Evolutionary conservation across 2,888 invertebrate species (phyloP).

Genomic region (Gymnoscelis rufifasciata): DNA sequence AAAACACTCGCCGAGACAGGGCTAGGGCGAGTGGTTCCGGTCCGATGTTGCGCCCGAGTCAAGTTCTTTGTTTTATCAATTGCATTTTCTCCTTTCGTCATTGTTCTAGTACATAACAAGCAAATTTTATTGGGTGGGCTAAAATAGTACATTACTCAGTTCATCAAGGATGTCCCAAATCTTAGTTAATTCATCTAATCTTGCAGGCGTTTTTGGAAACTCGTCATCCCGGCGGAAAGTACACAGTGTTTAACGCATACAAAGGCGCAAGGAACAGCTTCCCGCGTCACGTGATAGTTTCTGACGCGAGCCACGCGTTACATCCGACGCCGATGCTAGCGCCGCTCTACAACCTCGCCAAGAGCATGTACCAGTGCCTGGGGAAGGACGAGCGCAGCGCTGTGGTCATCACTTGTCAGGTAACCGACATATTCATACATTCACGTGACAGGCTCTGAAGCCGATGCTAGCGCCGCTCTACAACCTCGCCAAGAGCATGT

Average conservation of each 20-base stretch:
- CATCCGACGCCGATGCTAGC: slow-evolving; percentile 88
- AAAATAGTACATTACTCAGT: too few relatives aligned
- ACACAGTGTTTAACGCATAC: slow-evolving; percentile 92
- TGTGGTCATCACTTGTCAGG: slow-evolving; percentile 90
- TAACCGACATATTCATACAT: too few relatives aligned
- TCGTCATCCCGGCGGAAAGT: slow-evolving; percentile 85
- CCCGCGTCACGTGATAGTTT: slow-evolving; percentile 79
- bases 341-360: slow-evolving; percentile 89
- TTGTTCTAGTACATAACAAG: too few relatives aligned
- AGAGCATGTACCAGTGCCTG: slow-evolving; percentile 92
- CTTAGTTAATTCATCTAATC: too few relatives aligned
- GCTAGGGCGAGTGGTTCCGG: too few relatives aligned
- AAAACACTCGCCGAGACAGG: too few relatives aligned
- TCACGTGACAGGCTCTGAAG: slow-evolving; percentile 81
- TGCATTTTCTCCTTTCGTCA: too few relatives aligned
- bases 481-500: slow-evolving; percentile 91
- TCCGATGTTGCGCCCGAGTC: too few relatives aligned
- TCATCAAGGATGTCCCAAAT: too few relatives aligned
- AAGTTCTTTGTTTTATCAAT: too few relatives aligned
- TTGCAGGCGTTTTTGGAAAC: slow-evolving; percentile 84
- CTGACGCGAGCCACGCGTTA: slow-evolving; percentile 77
- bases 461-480: slow-evolving; percentile 90
- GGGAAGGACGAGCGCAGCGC: slow-evolving; percentile 89
- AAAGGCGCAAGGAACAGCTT: slow-evolving; percentile 70
- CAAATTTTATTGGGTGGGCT: too few relatives aligned